A percentile compares a stretch with the other conserved stretches of the same genome.
Evolutionary conservation across 2,113 vertebrate genomes (phyloP).

Genomic region (Rafetus swinhoei): DNA sequence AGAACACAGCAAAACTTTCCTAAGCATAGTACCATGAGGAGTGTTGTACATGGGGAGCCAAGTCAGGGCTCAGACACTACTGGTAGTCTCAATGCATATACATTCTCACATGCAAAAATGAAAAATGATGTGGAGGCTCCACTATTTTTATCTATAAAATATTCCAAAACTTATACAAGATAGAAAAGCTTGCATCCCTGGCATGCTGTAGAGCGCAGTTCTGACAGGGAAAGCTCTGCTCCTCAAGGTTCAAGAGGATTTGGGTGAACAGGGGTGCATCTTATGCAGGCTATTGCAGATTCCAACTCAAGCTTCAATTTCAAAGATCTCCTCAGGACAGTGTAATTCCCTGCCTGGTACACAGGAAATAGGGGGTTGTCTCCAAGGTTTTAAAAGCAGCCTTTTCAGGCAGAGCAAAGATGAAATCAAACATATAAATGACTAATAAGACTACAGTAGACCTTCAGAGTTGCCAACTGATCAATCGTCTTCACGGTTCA

Average conservation of each 20-base stretch:
- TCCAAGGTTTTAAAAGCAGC: background rate
- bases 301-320: background rate
- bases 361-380: background rate
- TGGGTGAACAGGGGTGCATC: background rate
- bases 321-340: background rate
- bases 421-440: background rate
- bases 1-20: background rate
- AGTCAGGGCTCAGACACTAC: background rate
- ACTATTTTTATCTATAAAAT: rapidly evolving
- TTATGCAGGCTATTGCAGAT: background rate
- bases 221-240: background rate
- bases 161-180: background rate
- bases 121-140: background rate
- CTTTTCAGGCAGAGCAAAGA: background rate
- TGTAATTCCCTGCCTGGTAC: background rate
- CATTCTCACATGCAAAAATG: rapidly evolving
- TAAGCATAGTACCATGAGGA: background rate
- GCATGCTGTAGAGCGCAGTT: background rate
- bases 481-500: too few relatives aligned
- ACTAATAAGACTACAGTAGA: background rate
- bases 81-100: background rate
- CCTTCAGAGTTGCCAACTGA: too few relatives aligned
- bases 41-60: background rate
- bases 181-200: background rate
- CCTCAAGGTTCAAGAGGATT: background rate